phyloP scores from a whole-genome alignment of 2,113 vertebrate species.

The Gnathonemus longibarbis region DNA sequence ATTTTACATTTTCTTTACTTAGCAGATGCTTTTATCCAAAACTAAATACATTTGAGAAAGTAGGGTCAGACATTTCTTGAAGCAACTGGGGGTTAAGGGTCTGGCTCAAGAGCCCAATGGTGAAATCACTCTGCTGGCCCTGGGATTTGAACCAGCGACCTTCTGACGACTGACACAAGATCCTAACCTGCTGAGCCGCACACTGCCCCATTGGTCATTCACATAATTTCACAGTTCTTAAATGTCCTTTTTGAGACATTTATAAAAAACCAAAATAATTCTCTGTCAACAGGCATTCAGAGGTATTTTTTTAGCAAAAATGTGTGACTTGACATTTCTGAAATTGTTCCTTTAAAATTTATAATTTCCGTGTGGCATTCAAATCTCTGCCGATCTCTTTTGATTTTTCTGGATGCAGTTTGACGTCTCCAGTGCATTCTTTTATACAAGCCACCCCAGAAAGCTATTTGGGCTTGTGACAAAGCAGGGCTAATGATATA shows the following conservation, averaged over 20 bases:
- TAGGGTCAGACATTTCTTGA: not conserved
- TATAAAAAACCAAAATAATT: not conserved
- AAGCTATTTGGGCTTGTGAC: not conserved
- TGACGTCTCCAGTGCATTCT: not conserved
- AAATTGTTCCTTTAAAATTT: not conserved
- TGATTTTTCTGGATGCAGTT: not conserved
- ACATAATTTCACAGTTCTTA: not conserved
- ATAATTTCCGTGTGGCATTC: not conserved
- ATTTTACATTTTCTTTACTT: not conserved
- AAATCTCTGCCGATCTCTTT: conserved; percentile 1
- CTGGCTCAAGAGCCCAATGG: not conserved
- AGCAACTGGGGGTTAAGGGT: not conserved
- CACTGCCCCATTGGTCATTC: not conserved
- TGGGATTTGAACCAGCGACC: not conserved
- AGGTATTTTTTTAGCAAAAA: not conserved
- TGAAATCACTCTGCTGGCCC: not conserved
- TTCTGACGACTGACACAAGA: not conserved
- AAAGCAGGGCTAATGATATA: not conserved
- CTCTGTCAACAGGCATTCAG: not conserved
- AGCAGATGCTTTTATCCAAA: not conserved
- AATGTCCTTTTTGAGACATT: not conserved
- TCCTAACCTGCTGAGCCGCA: not conserved
- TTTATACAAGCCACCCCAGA: not conserved
- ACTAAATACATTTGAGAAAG: not conserved
- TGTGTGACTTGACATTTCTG: not conserved